A percentile compares a stretch with the other conserved stretches of the same genome.
These are phyloP conservation scores for Dinomys branickii DNA, from an alignment of 2,113 vertebrate genomes.

Conservation along the genomic window DNA sequence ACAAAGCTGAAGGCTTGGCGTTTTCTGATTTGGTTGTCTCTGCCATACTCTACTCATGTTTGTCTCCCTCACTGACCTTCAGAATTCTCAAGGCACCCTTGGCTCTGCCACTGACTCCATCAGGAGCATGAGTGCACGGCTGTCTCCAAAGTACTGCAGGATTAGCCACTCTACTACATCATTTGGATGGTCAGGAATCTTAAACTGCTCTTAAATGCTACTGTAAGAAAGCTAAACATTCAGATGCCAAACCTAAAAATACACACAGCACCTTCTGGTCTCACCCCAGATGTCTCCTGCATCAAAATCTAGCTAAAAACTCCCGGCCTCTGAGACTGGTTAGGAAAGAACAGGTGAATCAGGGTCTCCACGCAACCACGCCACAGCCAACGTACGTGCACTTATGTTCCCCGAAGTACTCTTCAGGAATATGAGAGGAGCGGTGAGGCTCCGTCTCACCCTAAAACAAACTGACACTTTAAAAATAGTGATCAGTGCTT, in stretches of 20 bases:
- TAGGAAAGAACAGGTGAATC: background rate
- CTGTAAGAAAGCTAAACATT: background rate
- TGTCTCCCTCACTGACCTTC: background rate
- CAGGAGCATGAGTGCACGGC: background rate
- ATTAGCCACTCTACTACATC: background rate
- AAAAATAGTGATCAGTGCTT: slow-evolving; percentile 26
- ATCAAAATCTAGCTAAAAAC: background rate
- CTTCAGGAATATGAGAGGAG: slow-evolving; percentile 8
- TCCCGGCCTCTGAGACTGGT: background rate
- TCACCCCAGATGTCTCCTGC: background rate
- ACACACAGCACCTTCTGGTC: background rate
- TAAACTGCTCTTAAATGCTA: background rate
- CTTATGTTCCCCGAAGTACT: background rate
- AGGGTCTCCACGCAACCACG: background rate
- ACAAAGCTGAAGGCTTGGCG: background rate
- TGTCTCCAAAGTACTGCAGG: background rate
- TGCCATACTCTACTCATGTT: background rate
- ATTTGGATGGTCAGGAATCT: background rate
- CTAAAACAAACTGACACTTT: slow-evolving; percentile 14
- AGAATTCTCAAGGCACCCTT: background rate
- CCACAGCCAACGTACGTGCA: background rate
- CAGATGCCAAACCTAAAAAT: background rate
- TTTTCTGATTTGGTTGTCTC: background rate
- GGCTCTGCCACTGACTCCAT: background rate
- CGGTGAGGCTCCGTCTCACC: background rate